Conservation (phyloP, 2,888 invertebrate genomes). For the Eristalis pertinax region DNA sequence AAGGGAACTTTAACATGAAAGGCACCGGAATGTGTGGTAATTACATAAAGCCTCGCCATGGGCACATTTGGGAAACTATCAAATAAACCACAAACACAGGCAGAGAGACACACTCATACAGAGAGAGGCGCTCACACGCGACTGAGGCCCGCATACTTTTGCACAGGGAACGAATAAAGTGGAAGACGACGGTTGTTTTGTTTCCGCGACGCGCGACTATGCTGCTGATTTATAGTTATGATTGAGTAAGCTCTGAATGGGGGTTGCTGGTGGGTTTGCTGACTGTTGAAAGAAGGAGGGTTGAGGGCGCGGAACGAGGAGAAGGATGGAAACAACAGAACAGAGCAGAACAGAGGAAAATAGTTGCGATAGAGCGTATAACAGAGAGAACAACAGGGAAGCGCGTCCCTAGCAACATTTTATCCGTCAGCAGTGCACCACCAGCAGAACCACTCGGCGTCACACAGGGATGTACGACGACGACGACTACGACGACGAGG, state of each 20-base stretch:
- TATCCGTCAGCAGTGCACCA: constrained; percentile 2
- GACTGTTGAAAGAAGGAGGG: too few relatives aligned
- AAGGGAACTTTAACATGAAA: constrained; percentile 45
- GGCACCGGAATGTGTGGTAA: constrained; percentile 63
- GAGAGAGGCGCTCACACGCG: not conserved
- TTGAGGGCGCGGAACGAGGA: not conserved
- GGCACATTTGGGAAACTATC: constrained; percentile 48
- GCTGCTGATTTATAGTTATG: constrained; percentile 65
- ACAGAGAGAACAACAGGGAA: constrained; percentile 57
- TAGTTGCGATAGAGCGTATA: constrained; percentile 56
- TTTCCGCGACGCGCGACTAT: not conserved
- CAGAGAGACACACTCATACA: not conserved
- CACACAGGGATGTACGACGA: not conserved
- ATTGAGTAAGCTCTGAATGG: constrained; percentile 37
- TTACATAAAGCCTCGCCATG: constrained; percentile 56
- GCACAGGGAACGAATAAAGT: constrained; percentile 5
- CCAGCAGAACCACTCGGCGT: not conserved
- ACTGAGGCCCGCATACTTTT: not conserved
- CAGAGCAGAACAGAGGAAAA: constrained; percentile 16
- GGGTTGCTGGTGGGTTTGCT: not conserved
- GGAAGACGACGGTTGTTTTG: constrained; percentile 17
- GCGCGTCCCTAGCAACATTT: constrained; percentile 51
- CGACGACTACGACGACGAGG: not conserved
- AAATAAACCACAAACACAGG: constrained; percentile 12
- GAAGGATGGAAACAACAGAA: not conserved